These are phyloP conservation scores for Calephelis perditalis DNA, from an alignment of 2,888 invertebrate species.

Conservation along the genomic window DNA sequence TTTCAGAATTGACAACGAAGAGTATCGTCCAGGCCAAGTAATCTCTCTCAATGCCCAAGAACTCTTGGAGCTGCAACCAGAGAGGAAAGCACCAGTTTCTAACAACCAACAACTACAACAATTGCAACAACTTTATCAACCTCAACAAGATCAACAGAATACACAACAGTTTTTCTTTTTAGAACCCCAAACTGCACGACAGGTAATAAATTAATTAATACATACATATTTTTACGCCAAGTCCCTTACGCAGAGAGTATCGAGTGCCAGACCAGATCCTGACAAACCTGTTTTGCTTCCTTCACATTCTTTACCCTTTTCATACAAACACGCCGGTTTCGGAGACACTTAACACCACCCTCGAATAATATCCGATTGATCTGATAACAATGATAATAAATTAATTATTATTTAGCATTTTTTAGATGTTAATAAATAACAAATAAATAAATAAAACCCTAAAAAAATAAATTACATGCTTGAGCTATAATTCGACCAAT, in stretches of 20 bases:
- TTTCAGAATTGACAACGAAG: slow-evolving; percentile 45
- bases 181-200: slow-evolving; percentile 56
- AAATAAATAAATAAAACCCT: too few relatives aligned
- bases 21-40: slow-evolving; percentile 69
- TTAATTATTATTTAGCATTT: too few relatives aligned
- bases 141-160: slow-evolving; percentile 58
- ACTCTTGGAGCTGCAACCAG: slow-evolving; percentile 61
- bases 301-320: too few relatives aligned
- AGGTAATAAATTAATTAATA: slow-evolving; percentile 35
- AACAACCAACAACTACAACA: slow-evolving; percentile 57
- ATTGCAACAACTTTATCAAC: slow-evolving; percentile 54
- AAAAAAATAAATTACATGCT: too few relatives aligned
- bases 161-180: slow-evolving; percentile 60
- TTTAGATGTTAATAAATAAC: too few relatives aligned
- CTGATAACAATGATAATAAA: too few relatives aligned
- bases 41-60: slow-evolving; percentile 63
- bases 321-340: too few relatives aligned
- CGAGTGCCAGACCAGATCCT: neutral
- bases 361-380: too few relatives aligned
- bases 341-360: too few relatives aligned
- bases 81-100: slow-evolving; percentile 55
- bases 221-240: too few relatives aligned
- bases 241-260: neutral
- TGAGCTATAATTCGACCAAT: too few relatives aligned
- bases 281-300: neutral